A percentile compares a stretch with the other conserved stretches of the same genome.
These are phyloP conservation scores for Parnassius mnemosyne DNA, from an alignment of 2,888 invertebrate genomes.

Conservation along the genomic window DNA sequence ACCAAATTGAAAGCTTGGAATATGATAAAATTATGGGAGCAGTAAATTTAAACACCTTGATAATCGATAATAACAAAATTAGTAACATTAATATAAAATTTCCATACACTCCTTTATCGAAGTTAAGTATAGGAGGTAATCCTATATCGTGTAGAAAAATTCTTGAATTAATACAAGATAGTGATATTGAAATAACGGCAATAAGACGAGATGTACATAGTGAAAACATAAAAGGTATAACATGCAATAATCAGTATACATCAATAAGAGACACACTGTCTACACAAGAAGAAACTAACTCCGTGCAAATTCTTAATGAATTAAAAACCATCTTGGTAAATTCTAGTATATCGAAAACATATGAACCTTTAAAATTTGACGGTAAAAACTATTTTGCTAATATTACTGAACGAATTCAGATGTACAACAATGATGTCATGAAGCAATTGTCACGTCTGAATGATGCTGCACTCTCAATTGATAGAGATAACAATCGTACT, in stretches of 20 bases:
- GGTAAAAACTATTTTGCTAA: neutral
- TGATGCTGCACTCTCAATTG: neutral
- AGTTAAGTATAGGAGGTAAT: constrained; percentile 61
- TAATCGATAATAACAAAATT: constrained; percentile 58
- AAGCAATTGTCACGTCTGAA: constrained; percentile 7
- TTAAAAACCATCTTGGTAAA: constrained; percentile 3
- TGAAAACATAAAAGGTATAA: constrained; percentile 45
- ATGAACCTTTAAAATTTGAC: neutral
- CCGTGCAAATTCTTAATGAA: neutral
- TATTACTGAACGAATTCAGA: constrained; percentile 4
- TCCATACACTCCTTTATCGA: constrained; percentile 39
- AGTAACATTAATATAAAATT: constrained; percentile 48
- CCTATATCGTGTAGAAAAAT: constrained; percentile 53
- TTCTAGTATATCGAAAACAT: neutral
- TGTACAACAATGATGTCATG: neutral
- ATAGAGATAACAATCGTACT: neutral
- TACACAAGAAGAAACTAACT: neutral
- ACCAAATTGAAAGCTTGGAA: constrained; percentile 49
- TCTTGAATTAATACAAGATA: constrained; percentile 40
- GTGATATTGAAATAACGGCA: constrained; percentile 40
- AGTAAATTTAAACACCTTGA: constrained; percentile 41
- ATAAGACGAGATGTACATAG: constrained; percentile 38
- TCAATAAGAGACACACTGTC: neutral
- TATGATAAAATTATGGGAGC: constrained; percentile 55
- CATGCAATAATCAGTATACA: constrained; percentile 34